Conservation (phyloP, 2,797 vertebrate species). For the Epinephelus awoara region DNA sequence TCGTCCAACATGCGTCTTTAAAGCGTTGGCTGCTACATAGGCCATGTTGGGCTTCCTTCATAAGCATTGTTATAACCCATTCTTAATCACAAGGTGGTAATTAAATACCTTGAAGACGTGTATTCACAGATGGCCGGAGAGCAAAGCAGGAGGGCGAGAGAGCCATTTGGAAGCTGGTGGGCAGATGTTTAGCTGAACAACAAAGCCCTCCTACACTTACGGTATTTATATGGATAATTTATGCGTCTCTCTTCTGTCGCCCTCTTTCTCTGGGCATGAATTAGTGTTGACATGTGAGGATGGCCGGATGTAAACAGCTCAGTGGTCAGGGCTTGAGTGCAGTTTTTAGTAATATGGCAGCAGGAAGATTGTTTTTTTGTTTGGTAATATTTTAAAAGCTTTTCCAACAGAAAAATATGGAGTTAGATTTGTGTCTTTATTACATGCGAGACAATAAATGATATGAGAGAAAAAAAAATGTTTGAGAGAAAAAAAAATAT, state of each 20-base stretch:
- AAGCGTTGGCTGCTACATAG: background rate
- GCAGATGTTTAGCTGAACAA: slow-evolving; percentile 19
- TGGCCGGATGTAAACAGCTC: background rate
- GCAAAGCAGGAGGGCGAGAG: slow-evolving; percentile 2
- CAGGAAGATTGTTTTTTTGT: background rate
- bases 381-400: too few relatives aligned
- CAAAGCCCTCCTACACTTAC: slow-evolving; percentile 11
- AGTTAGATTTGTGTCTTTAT: too few relatives aligned
- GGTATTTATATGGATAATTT: slow-evolving; percentile 24
- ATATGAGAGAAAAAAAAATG: too few relatives aligned
- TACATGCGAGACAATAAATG: too few relatives aligned
- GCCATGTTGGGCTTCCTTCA: slow-evolving; percentile 1
- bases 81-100: slow-evolving; percentile 22
- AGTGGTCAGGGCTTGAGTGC: background rate
- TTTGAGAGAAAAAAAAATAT: too few relatives aligned
- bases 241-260: slow-evolving; percentile 5
- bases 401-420: too few relatives aligned
- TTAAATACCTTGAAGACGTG: slow-evolving; percentile 24
- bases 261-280: background rate
- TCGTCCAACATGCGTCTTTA: background rate
- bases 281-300: background rate
- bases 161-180: slow-evolving; percentile 1
- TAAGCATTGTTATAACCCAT: background rate
- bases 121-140: slow-evolving; percentile 21
- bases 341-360: background rate